Base-by-base conservation (phyloP, 2,888 invertebrate species). In the Clivina fossor region DNA sequence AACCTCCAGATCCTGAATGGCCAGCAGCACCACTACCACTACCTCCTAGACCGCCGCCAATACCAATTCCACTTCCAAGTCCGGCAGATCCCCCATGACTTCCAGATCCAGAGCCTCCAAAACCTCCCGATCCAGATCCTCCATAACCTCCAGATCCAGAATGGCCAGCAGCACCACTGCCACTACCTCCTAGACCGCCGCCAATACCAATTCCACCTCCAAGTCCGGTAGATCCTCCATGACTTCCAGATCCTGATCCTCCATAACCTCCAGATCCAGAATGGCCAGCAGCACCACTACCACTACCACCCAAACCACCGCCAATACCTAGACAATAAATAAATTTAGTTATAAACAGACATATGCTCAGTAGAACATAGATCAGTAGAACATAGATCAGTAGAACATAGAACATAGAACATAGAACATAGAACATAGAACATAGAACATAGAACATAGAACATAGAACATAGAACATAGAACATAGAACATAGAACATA, bases 201-300 rank as follows among this genome's bases (percentile, higher is more conserved):
- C 56, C 56, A 26, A 57, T 50, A 19, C 26, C 13, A 24, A 61
- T 57, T 22, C 56, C 57, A 4, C 60, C 58, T 40, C 44, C 33
- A 30, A 18, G 26, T 20, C 41, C 44, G 5, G 24, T 37, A 7
- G 33, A 18, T 33, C 48, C 37, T 7, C 24, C 40, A 30, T 16
- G 32, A 19, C 16, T 22, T 24, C 41, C 41, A 41, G n/a, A 22
- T 16, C 22, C 20, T 11, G 18, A 18, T 19, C 19, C 35, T 33
- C 53, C 53, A 9, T 9, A n/a, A n/a, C 43, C 43, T 4, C 43
- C 44, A n/a, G 9, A 8, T 19, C 40, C 41, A 9, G 26, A 30
- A 32, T 19, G 11, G n/a, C 46, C 26, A 20, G 20, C 13, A 50
- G 41, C 15, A 33, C 55, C 20, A 51, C 32, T 22, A 49, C 35